Base-by-base conservation (phyloP, 2,113 vertebrate species). In the Rissa tridactyla region DNA sequence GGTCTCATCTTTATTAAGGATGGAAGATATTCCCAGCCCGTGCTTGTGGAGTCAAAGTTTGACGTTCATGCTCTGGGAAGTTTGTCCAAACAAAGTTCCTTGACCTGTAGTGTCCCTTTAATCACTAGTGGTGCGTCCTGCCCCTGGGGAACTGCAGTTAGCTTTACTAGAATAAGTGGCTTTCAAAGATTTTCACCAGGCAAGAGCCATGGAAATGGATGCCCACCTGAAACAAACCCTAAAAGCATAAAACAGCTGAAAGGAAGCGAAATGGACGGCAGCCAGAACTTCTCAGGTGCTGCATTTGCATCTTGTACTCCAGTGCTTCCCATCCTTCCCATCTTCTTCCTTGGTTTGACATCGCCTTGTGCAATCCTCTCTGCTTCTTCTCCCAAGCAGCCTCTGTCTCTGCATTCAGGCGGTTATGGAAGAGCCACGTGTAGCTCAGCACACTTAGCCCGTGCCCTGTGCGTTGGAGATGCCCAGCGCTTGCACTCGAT, bases 401-500 rank as follows among this genome's bases (percentile, higher is more conserved):
- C 30, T 47, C 26, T 36, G 42, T 17, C 16, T 36, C 10, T 18
- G 36, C 25, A 1, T 62, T 42, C 5, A 27, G 52, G 51, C 6
- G 1, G 36, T 44, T 44, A 8, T 10, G 26, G 18, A 15, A 5
- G 26, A 34, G 10, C 65, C 49, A 5, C 3, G 1, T 6, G 3
- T 3, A 14, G 21, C 27, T 58, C 29, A 4, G 6, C 26, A 13
- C 10, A 1, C 30, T 30, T 13, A 21, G 1, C 3, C 3, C 4
- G 2, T 44, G 5, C n/a, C 11, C 19, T 34, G 19, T 1, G 1
- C 7, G 5, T 15, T 16, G 3, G 27, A 40, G 38, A 10, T 3
- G 14, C 42, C 23, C 22, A 34, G 1, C 6, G 14, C 32, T 62
- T 7, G 18, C 6, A 2, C 15, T 38, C 2, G 0, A 13, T 4